Evolutionary conservation across 1,140 invertebrate genomes (phyloP), one percentile per base, ranked within the genome.

Genomic region (Battus philenor): DNA sequence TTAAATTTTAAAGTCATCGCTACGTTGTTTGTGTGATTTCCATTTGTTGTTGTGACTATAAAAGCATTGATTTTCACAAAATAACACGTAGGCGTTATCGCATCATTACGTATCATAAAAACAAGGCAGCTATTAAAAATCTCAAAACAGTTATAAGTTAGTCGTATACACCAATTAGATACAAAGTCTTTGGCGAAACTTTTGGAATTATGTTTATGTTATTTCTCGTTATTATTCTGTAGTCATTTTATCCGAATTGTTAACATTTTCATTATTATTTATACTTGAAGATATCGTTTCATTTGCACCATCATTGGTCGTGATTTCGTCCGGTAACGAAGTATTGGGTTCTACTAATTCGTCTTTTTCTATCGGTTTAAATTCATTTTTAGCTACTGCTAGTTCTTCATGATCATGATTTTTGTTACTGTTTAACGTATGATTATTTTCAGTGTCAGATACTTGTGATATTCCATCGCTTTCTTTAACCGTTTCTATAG

Each of bases 401-500:
- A 29, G 1, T 27, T 41, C 15, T 27, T 16, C 8, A 17, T 1
- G 2, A 7, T 36, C 33, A 9, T 17, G n/a, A n/a, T n/a, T 10
- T 29, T 41, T 27, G 3, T 10, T 13, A 29, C n/a, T 16, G 18
- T 29, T 27, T 29, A 8, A 15, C 4, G 10, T 9, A 7, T 26
- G n/a, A 41, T 2, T 15, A 1, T 29, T 15, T 8, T 10, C 0
- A 15, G 17, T 27, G 4, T 41, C 20, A 15, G n/a, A 2, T n/a
- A 4, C n/a, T 29, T 41, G 11, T 10, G 13, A 4, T 2, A 4
- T 9, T 29, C 10, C 16, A 24, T 18, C 9, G 26, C 34, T 36
- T 26, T 57, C 41, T 47, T 67, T 58, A 39, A 62, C 49, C 16
- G 70, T 48, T 45, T 83, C 63, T 53, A 69, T 41, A 31, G 63